Percentiles rank a stretch among this genome's conserved stretches.
phyloP scores from a whole-genome alignment of 2,113 vertebrate genomes.

The Excalfactoria chinensis region DNA sequence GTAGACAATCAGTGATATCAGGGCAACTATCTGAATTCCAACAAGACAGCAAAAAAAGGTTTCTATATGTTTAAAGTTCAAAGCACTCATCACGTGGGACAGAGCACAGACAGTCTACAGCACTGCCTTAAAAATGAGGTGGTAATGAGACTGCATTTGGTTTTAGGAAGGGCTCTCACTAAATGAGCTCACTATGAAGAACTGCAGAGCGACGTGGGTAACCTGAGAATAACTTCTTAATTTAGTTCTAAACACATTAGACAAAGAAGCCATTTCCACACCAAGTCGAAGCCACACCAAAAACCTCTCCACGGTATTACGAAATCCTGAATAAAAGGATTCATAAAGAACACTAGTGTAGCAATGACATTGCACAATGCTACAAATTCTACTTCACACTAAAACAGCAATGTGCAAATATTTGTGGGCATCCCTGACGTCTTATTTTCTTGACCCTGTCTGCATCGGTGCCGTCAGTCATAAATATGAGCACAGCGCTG shows the following conservation, averaged over 20 bases:
- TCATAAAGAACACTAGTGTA: not conserved
- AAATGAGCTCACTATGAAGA: not conserved
- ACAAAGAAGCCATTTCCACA: not conserved
- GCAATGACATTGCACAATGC: not conserved
- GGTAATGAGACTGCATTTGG: not conserved
- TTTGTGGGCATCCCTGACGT: not conserved
- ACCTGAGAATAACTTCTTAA: not conserved
- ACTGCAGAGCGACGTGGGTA: not conserved
- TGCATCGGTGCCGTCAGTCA: not conserved
- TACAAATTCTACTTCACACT: slow-evolving; percentile 8
- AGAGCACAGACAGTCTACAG: fast-evolving
- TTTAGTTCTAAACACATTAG: not conserved
- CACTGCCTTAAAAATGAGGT: not conserved
- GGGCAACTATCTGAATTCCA: not conserved
- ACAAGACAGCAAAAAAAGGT: fast-evolving
- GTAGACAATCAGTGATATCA: not conserved
- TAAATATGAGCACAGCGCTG: not conserved
- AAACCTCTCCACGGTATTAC: not conserved
- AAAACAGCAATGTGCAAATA: not conserved
- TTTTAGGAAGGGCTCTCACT: not conserved
- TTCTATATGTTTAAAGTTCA: too few relatives aligned
- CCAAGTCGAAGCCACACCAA: not conserved
- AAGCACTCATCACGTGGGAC: too few relatives aligned
- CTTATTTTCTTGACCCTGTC: not conserved
- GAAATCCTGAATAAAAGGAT: not conserved